Evolutionary conservation across 2,797 vertebrate species (phyloP).

Genomic region (Takifugu rubripes): DNA sequence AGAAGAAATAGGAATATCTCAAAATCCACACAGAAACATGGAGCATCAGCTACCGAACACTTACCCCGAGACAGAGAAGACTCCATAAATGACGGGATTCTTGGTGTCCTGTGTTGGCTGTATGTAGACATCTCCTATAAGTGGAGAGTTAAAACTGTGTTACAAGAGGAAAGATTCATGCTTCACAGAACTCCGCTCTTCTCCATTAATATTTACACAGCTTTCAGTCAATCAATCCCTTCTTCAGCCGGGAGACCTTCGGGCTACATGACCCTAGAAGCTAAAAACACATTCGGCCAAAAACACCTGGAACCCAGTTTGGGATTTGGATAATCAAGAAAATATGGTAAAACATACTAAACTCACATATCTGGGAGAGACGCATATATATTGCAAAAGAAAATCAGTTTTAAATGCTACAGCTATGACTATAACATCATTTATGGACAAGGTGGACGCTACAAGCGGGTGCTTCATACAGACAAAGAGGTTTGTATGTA

Average conservation of each 20-base stretch:
- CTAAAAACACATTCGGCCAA: background rate
- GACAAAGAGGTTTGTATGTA: no score
- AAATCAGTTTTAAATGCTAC: no score
- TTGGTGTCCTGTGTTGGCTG: slow-evolving; percentile 96
- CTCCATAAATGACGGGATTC: slow-evolving; percentile 95
- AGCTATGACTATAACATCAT: no score
- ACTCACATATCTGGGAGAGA: no score
- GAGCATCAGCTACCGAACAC: slow-evolving; percentile 35
- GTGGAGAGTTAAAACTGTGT: slow-evolving; percentile 41
- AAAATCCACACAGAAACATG: background rate
- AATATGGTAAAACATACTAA: background rate
- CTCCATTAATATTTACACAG: slow-evolving; percentile 55
- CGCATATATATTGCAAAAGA: no score
- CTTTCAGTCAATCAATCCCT: slow-evolving; percentile 30
- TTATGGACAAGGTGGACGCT: no score
- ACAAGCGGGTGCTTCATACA: no score
- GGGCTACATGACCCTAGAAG: slow-evolving; percentile 19
- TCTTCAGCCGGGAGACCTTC: slow-evolving; percentile 21
- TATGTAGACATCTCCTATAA: slow-evolving; percentile 94
- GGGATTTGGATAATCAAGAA: slow-evolving; percentile 20
- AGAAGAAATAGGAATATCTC: background rate
- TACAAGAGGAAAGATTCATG: slow-evolving; percentile 31
- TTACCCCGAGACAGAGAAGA: slow-evolving; percentile 95
- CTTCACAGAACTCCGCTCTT: slow-evolving; percentile 29
- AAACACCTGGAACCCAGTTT: slow-evolving; percentile 19